Evolutionary conservation across 2,888 invertebrate species (phyloP).

Genomic region (Melanophora roralis): DNA sequence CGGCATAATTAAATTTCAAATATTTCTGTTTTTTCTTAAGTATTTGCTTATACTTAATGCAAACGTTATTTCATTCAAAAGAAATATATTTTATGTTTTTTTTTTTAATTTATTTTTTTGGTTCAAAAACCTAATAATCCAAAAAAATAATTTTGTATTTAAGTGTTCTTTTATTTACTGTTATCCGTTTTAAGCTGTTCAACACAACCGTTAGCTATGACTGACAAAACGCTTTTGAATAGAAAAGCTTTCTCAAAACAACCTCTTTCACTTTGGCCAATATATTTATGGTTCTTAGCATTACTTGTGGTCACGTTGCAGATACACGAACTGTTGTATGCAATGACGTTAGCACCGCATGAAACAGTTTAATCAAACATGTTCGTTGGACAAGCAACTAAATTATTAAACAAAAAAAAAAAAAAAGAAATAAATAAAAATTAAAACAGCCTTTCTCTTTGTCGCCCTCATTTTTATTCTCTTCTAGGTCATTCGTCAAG

Average conservation of each 20-base stretch:
- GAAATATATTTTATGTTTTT: not conserved
- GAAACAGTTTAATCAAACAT: constrained; percentile 46
- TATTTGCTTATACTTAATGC: constrained; percentile 8
- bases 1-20: not conserved
- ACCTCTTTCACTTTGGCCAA: constrained; percentile 65
- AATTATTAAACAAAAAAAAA: not conserved
- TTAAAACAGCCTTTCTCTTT: constrained; percentile 17
- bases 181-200: constrained; percentile 55
- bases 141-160: constrained; percentile 7
- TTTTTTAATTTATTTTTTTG: not conserved
- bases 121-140: not conserved
- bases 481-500: constrained; percentile 22
- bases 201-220: constrained; percentile 64
- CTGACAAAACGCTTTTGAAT: constrained; percentile 72
- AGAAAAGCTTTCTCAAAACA: constrained; percentile 72
- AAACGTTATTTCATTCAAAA: constrained; percentile 4
- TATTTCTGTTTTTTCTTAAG: not conserved
- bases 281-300: constrained; percentile 59
- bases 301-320: constrained; percentile 71
- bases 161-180: not conserved
- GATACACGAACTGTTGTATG: constrained; percentile 66
- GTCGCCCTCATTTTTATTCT: not conserved
- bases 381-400: constrained; percentile 31
- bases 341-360: constrained; percentile 56
- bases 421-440: not conserved